phyloP scores from a whole-genome alignment of 2,888 invertebrate species.

The Heliconius ethilla region DNA sequence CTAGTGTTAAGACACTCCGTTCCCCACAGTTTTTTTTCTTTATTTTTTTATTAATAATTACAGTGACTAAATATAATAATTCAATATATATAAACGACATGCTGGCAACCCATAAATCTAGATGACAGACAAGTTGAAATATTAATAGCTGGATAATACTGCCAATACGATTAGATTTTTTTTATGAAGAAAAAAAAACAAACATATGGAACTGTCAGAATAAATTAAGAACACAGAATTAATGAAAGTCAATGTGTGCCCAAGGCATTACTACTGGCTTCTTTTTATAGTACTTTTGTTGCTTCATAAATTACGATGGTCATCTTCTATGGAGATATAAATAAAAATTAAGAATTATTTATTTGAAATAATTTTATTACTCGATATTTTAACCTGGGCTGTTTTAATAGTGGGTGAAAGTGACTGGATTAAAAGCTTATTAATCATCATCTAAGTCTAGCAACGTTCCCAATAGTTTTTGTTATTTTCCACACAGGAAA shows the following conservation, averaged over 20 bases:
- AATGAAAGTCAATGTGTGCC: conserved; percentile 35
- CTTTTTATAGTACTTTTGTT: conserved; percentile 30
- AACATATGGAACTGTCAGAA: conserved; percentile 40
- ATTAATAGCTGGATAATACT: conserved; percentile 16
- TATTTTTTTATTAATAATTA: no score
- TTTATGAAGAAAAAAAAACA: conserved; percentile 33
- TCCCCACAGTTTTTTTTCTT: no score
- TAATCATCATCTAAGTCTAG: not conserved
- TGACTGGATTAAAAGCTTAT: not conserved
- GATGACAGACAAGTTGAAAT: conserved; percentile 17
- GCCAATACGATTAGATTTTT: conserved; percentile 32
- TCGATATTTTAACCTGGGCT: not conserved
- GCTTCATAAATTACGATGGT: conserved; percentile 16
- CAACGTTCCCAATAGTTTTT: no score
- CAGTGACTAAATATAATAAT: no score
- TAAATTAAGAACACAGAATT: conserved; percentile 42
- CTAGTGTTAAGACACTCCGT: no score
- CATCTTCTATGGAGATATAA: not conserved
- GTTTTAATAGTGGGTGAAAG: not conserved
- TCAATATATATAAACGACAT: not conserved
- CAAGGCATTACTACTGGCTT: conserved; percentile 28
- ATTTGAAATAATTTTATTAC: conserved; percentile 7
- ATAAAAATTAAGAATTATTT: conserved; percentile 16
- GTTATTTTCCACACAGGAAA: no score
- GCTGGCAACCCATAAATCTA: conserved; percentile 27